Base-by-base conservation (phyloP, 2,797 vertebrate genomes). In the Neosilurus hyrtlii region DNA sequence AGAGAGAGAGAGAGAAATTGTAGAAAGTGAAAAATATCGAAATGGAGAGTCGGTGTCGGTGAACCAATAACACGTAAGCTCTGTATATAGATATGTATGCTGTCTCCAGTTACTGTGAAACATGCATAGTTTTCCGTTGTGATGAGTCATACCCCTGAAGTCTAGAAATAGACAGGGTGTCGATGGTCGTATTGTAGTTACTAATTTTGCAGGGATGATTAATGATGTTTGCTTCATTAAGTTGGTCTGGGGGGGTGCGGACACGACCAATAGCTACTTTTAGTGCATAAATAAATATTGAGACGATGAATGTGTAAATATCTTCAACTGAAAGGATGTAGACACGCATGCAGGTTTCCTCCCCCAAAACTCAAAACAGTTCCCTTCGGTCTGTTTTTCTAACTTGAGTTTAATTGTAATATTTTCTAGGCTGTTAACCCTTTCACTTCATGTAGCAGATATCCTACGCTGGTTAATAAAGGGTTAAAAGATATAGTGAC, bases 111-210 rank as follows among this genome's bases (percentile, higher is more conserved):
- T 51, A 57, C 52, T 26, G 49, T 66, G 22, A 81, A 30, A 30
- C 59, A 75, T 24, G 0, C 49, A 62, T 63, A 10, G 22, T 49
- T 72, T 83, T 1, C 15, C 62, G 2, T 16, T 49, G 72, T 84
- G 68, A 57, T 84, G 67, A 79, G 59, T 83, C 76, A 73, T 56
- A 30, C 3, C 7, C 1, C n/a, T 49, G 51, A 57, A 30, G 30
- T 63, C 61, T 80, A 16, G 8, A 72, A 65, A 73, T 22, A 57
- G 49, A n/a, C 59, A 63, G n/a, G n/a, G n/a, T n/a, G n/a, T n/a
- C 43, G 24, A 37, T 54, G 67, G 6, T 51, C 35, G 37, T 74
- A 18, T 22, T 30, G 8, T 11, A 37, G 20, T 9, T 76, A 18
- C 20, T 59, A 37, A 76, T 61, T 72, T 54, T 52, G 11, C 63